A percentile compares a stretch with the other conserved stretches of the same genome.
Evolutionary conservation across 2,113 vertebrate species (phyloP).

Genomic region (Corythoichthys intestinalis): DNA sequence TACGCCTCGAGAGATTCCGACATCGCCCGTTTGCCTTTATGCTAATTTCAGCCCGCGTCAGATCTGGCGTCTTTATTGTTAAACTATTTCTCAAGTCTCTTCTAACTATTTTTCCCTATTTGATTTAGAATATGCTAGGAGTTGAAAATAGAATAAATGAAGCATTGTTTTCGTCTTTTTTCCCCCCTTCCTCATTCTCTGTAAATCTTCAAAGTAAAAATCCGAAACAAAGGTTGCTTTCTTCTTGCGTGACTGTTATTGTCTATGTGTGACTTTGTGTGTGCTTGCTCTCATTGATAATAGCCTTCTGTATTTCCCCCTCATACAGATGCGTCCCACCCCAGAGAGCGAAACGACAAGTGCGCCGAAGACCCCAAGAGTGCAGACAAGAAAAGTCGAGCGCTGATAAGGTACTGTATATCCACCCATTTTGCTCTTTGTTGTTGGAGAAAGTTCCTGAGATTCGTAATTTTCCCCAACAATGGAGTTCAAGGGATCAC

Average conservation of each 20-base stretch:
- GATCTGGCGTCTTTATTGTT: constrained; percentile 62
- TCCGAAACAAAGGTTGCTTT: constrained; percentile 77
- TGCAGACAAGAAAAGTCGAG: constrained; percentile 86
- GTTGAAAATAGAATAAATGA: constrained; percentile 78
- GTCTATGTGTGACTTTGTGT: constrained; percentile 38
- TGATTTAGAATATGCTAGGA: constrained; percentile 58
- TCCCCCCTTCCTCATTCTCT: constrained; percentile 43
- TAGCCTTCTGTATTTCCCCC: constrained; percentile 49
- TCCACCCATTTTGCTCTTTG: neutral
- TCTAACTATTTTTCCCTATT: constrained; percentile 41
- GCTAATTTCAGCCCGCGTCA: constrained; percentile 70
- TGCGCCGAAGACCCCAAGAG: constrained; percentile 82
- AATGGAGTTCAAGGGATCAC: constrained; percentile 46
- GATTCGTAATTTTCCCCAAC: constrained; percentile 47
- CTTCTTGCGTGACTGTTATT: constrained; percentile 65
- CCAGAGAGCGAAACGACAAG: constrained; percentile 85
- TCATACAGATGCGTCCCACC: constrained; percentile 79
- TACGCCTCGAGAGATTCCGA: constrained; percentile 66
- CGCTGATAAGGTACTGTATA: constrained; percentile 80
- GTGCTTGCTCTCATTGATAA: constrained; percentile 61
- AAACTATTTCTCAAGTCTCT: constrained; percentile 66
- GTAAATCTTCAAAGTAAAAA: constrained; percentile 78
- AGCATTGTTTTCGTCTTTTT: constrained; percentile 68
- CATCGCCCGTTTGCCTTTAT: constrained; percentile 60
- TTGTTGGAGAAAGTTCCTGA: neutral